Percentiles rank a stretch among this genome's conserved stretches.
phyloP scores from a whole-genome alignment of 2,113 vertebrate species.

The Gavialis gangeticus region DNA sequence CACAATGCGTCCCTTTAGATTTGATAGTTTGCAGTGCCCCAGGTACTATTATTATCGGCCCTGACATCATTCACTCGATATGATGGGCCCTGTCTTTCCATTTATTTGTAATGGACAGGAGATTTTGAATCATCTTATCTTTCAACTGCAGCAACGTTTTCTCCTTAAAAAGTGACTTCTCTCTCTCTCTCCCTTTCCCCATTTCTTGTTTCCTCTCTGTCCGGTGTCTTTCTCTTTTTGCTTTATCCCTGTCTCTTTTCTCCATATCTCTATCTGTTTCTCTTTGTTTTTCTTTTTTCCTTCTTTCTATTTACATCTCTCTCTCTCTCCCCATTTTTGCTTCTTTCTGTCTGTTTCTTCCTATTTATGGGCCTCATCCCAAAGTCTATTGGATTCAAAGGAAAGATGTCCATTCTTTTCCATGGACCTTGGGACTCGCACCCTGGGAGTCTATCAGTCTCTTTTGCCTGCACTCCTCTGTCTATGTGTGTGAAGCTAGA shows the following conservation, averaged over 20 bases:
- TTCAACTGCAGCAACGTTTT: conserved; percentile 36
- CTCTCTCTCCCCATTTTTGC: background rate
- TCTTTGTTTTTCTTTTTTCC: background rate
- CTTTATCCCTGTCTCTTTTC: background rate
- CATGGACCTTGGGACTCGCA: background rate
- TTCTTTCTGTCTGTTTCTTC: background rate
- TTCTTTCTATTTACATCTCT: background rate
- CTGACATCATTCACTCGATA: conserved; percentile 52
- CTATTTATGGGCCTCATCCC: background rate
- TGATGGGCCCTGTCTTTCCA: conserved; percentile 55
- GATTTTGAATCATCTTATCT: conserved; percentile 69
- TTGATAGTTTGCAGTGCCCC: conserved; percentile 36
- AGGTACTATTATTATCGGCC: conserved; percentile 48
- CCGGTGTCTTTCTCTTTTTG: background rate
- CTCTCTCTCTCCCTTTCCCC: background rate
- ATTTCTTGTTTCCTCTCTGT: conserved; percentile 24
- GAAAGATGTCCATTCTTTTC: background rate
- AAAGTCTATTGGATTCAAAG: background rate
- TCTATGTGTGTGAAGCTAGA: background rate
- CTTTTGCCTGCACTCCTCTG: background rate
- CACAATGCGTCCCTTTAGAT: conserved; percentile 42
- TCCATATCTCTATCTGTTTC: background rate
- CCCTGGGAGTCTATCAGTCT: background rate
- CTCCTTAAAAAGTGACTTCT: conserved; percentile 37
- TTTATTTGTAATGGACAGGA: conserved; percentile 63